Percentiles rank a stretch among this genome's conserved stretches.
Conservation (phyloP, 2,888 invertebrate species). For the Drosophila ustulata region DNA sequence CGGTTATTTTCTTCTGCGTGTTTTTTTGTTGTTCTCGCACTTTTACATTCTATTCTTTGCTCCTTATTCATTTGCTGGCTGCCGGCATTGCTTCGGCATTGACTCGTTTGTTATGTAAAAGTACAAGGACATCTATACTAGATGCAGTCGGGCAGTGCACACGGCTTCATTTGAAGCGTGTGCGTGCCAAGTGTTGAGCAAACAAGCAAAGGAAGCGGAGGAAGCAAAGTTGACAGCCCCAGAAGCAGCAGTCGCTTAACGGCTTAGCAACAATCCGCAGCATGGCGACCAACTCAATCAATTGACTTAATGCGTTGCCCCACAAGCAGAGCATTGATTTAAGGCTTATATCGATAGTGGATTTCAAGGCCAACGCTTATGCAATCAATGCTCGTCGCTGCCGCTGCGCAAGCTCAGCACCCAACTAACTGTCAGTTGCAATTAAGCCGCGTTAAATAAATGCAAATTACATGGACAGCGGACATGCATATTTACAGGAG, state of each 20-base stretch:
- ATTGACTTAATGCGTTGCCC: slow-evolving; percentile 54
- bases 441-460: not conserved
- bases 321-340: slow-evolving; percentile 9
- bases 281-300: slow-evolving; percentile 26
- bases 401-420: not conserved
- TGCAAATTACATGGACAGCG: slow-evolving; percentile 1
- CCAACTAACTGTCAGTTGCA: not conserved
- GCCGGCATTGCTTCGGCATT: slow-evolving; percentile 45
- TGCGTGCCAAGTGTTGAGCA: slow-evolving; percentile 70
- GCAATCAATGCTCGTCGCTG: not conserved
- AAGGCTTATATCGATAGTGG: not conserved
- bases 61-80: slow-evolving; percentile 39
- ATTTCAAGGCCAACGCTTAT: slow-evolving; percentile 35
- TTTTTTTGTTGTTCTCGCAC: slow-evolving; percentile 20
- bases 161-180: slow-evolving; percentile 39
- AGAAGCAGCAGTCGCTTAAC: slow-evolving; percentile 29
- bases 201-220: slow-evolving; percentile 48
- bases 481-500: slow-evolving; percentile 8
- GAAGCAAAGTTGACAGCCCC: slow-evolving; percentile 38
- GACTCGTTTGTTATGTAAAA: slow-evolving; percentile 77
- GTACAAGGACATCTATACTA: slow-evolving; percentile 76
- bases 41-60: slow-evolving; percentile 10
- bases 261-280: slow-evolving; percentile 37
- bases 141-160: slow-evolving; percentile 18
- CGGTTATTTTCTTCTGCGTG: not conserved